Conservation (phyloP, 64 coral and sea anemone genomes). For the Actinia tenebrosa region DNA sequence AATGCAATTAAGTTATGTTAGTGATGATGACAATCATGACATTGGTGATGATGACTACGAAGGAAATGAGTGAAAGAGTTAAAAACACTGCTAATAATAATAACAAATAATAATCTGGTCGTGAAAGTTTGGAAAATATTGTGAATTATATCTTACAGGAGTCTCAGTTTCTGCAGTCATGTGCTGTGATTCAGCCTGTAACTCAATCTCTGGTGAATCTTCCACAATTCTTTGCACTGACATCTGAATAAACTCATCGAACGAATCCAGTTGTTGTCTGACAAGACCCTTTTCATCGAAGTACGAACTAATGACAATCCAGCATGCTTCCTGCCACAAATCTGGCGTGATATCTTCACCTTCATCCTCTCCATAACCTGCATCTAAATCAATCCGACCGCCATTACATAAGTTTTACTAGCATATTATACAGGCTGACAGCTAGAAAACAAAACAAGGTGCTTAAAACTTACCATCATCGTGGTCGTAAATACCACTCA, state of each 20-base stretch:
- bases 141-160: constrained; percentile 56
- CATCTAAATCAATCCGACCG: constrained; percentile 36
- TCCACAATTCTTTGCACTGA: constrained; percentile 98
- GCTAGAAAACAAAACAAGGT: constrained; percentile 17
- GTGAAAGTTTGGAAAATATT: no score
- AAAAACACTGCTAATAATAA: no score
- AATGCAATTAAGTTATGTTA: no score
- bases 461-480: constrained; percentile 77
- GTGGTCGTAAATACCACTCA: constrained; percentile 82
- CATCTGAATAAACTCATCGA: constrained; percentile 99
- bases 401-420: not conserved
- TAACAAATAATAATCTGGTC: no score
- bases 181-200: constrained; percentile 96
- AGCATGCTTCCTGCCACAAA: constrained; percentile 99
- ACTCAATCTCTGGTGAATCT: constrained; percentile 97
- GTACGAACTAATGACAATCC: constrained; percentile 99
- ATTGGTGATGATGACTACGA: no score
- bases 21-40: no score
- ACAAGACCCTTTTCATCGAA: constrained; percentile 99
- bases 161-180: constrained; percentile 98
- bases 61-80: no score
- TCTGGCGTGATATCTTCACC: constrained; percentile 96
- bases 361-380: constrained; percentile 83
- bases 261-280: constrained; percentile 93
- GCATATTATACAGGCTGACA: not conserved